These are phyloP conservation scores for Aleadryas rufinucha DNA, from an alignment of 2,113 vertebrate species.

Conservation along the genomic window DNA sequence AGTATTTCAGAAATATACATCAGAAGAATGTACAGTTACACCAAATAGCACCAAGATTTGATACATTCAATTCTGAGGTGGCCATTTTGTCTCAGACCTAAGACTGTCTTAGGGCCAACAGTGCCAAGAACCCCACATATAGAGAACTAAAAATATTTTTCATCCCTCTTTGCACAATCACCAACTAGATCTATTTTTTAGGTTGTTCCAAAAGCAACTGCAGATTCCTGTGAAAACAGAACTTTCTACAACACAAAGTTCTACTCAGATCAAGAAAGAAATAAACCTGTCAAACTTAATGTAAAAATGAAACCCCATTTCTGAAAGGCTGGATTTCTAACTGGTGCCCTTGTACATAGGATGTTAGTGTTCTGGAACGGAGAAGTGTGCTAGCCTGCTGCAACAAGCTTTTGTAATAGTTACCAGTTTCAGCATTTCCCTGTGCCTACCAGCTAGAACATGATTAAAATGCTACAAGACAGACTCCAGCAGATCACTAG, in stretches of 20 bases:
- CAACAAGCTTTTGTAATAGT: background rate
- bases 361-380: background rate
- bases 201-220: background rate
- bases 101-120: background rate
- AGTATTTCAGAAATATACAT: slow-evolving; percentile 28
- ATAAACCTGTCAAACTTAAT: background rate
- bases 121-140: background rate
- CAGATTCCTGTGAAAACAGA: background rate
- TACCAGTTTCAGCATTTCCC: background rate
- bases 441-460: background rate
- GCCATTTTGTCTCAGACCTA: slow-evolving; percentile 1
- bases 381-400: background rate
- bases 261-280: background rate
- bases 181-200: background rate
- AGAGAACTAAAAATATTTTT: background rate
- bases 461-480: background rate
- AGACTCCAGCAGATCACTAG: background rate
- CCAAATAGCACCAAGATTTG: background rate
- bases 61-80: background rate
- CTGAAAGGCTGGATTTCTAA: background rate
- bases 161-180: background rate
- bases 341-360: no score
- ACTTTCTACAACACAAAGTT: background rate
- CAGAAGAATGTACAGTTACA: slow-evolving; percentile 21
- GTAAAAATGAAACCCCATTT: background rate